These are phyloP conservation scores for Dicyrtoma fusca DNA, from an alignment of 2,888 invertebrate species.

Conservation along the genomic window DNA sequence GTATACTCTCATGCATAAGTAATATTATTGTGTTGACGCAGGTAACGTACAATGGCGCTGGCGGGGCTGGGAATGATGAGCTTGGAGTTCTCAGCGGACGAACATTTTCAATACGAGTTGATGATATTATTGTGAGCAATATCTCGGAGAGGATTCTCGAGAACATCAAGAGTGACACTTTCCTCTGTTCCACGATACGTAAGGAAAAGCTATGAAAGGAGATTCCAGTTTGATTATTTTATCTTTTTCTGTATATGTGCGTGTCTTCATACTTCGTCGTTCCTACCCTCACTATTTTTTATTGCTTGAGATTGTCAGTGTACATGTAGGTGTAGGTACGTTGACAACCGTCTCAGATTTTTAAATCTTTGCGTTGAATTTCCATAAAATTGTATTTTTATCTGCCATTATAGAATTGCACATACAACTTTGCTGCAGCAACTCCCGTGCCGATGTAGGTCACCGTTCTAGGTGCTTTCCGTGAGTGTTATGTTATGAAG, in stretches of 20 bases:
- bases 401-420: neutral
- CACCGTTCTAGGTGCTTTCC: no score
- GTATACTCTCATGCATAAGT: no score
- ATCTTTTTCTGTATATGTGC: neutral
- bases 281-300: neutral
- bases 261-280: neutral
- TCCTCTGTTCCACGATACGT: constrained; percentile 53
- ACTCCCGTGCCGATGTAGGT: no score
- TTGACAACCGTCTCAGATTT: neutral
- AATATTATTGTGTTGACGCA: neutral
- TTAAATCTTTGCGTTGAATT: neutral
- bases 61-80: constrained; percentile 36
- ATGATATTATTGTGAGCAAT: constrained; percentile 55
- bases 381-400: neutral
- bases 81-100: constrained; percentile 45
- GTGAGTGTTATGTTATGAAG: no score
- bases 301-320: no score
- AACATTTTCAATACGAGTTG: constrained; percentile 52
- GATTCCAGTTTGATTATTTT: neutral
- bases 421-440: neutral
- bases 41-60: constrained; percentile 32
- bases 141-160: constrained; percentile 55
- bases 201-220: constrained; percentile 34
- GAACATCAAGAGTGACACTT: constrained; percentile 51
- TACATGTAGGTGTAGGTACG: no score